Base-by-base conservation (phyloP, 2,113 vertebrate genomes). In the Etheostoma spectabile region DNA sequence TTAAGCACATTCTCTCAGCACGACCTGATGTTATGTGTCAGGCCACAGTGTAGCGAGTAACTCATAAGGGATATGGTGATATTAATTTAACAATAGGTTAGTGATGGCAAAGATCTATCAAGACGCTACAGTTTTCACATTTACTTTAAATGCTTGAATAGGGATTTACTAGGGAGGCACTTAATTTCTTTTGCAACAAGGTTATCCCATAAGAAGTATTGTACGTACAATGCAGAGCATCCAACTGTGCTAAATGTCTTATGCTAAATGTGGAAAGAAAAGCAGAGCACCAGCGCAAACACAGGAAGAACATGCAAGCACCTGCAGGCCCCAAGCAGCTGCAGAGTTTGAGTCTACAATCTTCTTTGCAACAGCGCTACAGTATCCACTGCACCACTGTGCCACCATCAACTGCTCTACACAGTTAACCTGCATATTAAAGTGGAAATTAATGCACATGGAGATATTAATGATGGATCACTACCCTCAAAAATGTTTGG, bases 1-100 rank as follows among this genome's bases (percentile, higher is more conserved):
- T 30, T 21, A 2, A 64, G 73, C 63, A 77, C 53, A 42, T 82
- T 77, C 24, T 10, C 65, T 83, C 63, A 79, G 53, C 38, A 56
- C 63, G 12, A n/a, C 27, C 60, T 73, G 63, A 68, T 56, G 70
- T 83, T 89, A 81, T 63, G 38, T 11, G 38, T 42, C 38, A 42
- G 38, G 38, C 10, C 38, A 42, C 10, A 10, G 38, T 42, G 35
- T 69, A 80, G 57, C 3, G 0, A 65, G 48, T 11, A 18, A 42
- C 33, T 74, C 6, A 15, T 65, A 19, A 72, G 51, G 56, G 35
- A 80, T 68, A 60, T 3, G 14, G 55, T 24, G 16, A 22, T 45
- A 57, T 42, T 53, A 0, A 64, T 89, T 80, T 76, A 80, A 82
- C 71, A 66, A 76, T 33, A 52, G 27, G 42, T 27, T 21, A 18